Conservation (phyloP, 2,888 invertebrate species). For the Orthonevra nobilis region DNA sequence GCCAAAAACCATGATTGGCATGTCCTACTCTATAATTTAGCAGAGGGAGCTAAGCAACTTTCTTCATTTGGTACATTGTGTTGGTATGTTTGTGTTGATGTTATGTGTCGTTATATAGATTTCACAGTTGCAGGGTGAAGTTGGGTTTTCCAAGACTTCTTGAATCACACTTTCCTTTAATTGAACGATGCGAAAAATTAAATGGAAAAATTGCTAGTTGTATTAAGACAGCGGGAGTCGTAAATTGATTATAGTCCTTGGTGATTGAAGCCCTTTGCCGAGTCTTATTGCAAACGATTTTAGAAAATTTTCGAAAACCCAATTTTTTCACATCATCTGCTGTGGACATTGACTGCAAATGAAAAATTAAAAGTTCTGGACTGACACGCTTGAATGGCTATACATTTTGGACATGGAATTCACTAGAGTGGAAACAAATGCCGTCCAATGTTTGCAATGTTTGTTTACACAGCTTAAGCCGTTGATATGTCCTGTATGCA, state of each 20-base stretch:
- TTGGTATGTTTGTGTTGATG: conserved; percentile 66
- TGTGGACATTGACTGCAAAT: no score
- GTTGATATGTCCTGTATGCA: conserved; percentile 26
- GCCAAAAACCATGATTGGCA: conserved; percentile 60
- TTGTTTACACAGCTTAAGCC: conserved; percentile 45
- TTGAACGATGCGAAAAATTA: background rate
- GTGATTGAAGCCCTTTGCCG: no score
- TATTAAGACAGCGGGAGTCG: conserved; percentile 40
- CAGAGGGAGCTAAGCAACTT: background rate
- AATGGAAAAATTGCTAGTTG: conserved; percentile 47
- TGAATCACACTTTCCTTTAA: background rate
- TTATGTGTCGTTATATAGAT: conserved; percentile 67
- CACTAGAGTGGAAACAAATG: conserved; percentile 43
- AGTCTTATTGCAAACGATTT: no score
- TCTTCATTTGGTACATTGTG: conserved; percentile 42
- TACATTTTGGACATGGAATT: conserved; percentile 4
- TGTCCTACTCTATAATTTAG: conserved; percentile 50
- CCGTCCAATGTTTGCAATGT: no score
- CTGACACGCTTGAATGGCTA: no score
- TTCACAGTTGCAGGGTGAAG: conserved; percentile 27
- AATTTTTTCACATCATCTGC: no score
- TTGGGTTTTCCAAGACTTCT: conserved; percentile 9
- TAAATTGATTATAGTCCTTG: conserved; percentile 32
- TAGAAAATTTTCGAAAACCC: no score
- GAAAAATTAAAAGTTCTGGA: no score